Evolutionary conservation across 2,888 invertebrate species (phyloP), one percentile per base, ranked within the genome.

Genomic region (Neelides folsomi): DNA sequence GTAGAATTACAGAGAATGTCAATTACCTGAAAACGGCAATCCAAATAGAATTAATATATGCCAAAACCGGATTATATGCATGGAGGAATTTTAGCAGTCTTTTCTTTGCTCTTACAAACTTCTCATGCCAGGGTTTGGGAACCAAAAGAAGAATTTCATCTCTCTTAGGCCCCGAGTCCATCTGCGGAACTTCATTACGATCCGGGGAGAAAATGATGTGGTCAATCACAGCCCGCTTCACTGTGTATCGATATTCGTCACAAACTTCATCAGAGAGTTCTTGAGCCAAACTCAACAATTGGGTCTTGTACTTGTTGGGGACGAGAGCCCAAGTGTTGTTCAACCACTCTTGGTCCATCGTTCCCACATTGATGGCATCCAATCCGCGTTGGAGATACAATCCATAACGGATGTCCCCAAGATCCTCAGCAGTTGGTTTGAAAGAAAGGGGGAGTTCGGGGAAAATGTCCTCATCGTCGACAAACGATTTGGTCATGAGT

Each of bases 151-250:
- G 51, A 34, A 56, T 48, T 1, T 51, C 50, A 47, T 63, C 63
- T 38, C 53, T 53, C 15, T 54, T 43, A 9, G 59, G 52, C 2
- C 63, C 63, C 0, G 58, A 58, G 15, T 54, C 59, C 34, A 58
- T 40, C 19, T 55, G 47, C 13, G 60, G 59, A 44, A 66, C 66
- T 19, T 68, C 67, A 51, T 68, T 67, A 59, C 71, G 70, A 41
- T 75, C 73, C 0, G 85, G 82, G 71, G 89, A 86, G 66, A 83
- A 81, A 4, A 94, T 73, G 0, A 90, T 88, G 69, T 89, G 94
- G 72, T 93, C 92, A 0, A 94, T 85, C 48, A 87, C 84, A 0
- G 90, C 84, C 68, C 89, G 90, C 68, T 92, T 93, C 67, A 92
- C 85, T 56, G 85, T 83, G 69, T 85, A 77, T 68, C 85, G 78